A percentile compares a stretch with the other conserved stretches of the same genome.
Conservation (phyloP, 1,140 invertebrate species). For the Himalopsyche phryganea region DNA sequence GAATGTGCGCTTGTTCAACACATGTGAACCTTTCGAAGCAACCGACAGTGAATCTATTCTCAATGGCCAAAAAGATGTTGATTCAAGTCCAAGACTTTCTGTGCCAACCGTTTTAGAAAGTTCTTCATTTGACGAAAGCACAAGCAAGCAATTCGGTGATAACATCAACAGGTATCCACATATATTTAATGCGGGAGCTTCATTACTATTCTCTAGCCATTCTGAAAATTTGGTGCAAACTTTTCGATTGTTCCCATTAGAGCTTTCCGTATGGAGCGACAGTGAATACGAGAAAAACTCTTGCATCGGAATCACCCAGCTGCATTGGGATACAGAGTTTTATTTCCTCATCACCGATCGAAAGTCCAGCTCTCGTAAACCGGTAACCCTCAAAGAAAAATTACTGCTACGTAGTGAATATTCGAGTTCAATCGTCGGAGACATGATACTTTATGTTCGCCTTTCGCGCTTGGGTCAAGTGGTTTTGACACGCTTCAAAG, state of each 20-base stretch:
- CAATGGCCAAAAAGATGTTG: no score
- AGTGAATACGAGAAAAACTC: slow-evolving; percentile 6
- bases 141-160: no score
- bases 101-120: no score
- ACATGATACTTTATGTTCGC: slow-evolving; percentile 5
- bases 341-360: slow-evolving; percentile 2
- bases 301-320: slow-evolving; percentile 12
- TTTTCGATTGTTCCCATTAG: slow-evolving; percentile 10
- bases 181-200: slow-evolving; percentile 15
- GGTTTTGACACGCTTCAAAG: slow-evolving; percentile 10
- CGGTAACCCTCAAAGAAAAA: neutral
- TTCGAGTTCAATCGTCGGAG: slow-evolving; percentile 7
- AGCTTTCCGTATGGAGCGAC: slow-evolving; percentile 17
- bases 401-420: slow-evolving; percentile 2
- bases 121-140: no score
- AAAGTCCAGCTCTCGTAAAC: neutral
- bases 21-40: no score
- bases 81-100: no score
- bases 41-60: no score
- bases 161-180: neutral
- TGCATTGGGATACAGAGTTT: slow-evolving; percentile 15
- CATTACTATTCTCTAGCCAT: slow-evolving; percentile 15
- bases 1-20: no score
- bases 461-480: slow-evolving; percentile 10
- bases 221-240: slow-evolving; percentile 16